phyloP scores from a whole-genome alignment of 1,140 invertebrate species.

The Hirudo medicinalis region DNA sequence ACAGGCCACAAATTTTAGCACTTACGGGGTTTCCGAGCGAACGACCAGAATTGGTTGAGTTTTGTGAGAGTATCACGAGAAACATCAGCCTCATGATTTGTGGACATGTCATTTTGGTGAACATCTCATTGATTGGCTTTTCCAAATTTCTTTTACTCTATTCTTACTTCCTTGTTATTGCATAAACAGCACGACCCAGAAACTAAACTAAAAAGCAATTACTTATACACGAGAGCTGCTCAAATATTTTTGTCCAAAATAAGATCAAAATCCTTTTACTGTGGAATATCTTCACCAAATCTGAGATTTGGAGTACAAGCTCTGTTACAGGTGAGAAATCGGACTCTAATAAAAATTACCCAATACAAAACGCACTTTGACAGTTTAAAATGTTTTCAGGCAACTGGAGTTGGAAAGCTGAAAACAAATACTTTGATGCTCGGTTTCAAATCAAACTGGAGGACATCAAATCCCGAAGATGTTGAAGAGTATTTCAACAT shows the following conservation, averaged over 20 bases:
- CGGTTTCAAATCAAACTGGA: slow-evolving; percentile 87
- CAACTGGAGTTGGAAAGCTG: slow-evolving; percentile 73
- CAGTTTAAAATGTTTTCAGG: slow-evolving; percentile 26
- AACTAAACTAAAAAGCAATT: slow-evolving; percentile 27
- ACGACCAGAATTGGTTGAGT: slow-evolving; percentile 73
- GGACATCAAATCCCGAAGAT: slow-evolving; percentile 42
- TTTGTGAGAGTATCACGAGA: slow-evolving; percentile 78
- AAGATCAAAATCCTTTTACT: slow-evolving; percentile 79
- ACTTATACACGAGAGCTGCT: slow-evolving; percentile 40
- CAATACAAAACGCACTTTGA: neutral
- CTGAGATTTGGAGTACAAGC: slow-evolving; percentile 67
- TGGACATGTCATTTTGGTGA: slow-evolving; percentile 72
- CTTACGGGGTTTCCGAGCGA: slow-evolving; percentile 69
- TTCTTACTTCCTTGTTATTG: no score
- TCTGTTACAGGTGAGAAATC: slow-evolving; percentile 44
- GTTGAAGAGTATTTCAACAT: slow-evolving; percentile 74
- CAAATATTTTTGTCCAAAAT: slow-evolving; percentile 60
- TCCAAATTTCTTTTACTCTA: slow-evolving; percentile 6
- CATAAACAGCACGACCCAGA: slow-evolving; percentile 29
- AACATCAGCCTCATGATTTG: slow-evolving; percentile 84
- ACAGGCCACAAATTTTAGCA: slow-evolving; percentile 69
- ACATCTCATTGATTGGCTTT: no score
- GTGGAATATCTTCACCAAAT: slow-evolving; percentile 58
- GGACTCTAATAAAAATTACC: neutral
- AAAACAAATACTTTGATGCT: slow-evolving; percentile 82